Conservation (phyloP, 2,797 vertebrate genomes). For the Chromobotia macracanthus region DNA sequence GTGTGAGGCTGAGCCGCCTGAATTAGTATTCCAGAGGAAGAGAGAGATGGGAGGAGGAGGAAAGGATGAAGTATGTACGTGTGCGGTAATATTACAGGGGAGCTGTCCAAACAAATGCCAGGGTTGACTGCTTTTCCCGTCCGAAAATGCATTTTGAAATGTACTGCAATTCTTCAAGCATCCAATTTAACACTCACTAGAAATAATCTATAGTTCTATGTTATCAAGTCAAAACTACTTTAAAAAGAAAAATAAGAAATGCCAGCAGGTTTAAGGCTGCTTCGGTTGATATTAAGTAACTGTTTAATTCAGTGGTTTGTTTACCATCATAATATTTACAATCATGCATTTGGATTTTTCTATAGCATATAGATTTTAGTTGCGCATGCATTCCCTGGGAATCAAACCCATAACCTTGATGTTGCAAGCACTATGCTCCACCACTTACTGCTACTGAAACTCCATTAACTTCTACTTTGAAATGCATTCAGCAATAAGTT, state of each 20-base stretch:
- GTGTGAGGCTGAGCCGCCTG: constrained; percentile 28
- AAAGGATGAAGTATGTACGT: constrained; percentile 23
- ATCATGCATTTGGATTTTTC: not conserved
- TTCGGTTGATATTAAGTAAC: not conserved
- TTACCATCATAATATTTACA: too few species aligned
- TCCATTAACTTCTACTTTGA: too few species aligned
- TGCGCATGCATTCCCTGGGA: not conserved
- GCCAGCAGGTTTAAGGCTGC: too few species aligned
- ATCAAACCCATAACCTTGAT: not conserved
- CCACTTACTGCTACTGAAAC: not conserved
- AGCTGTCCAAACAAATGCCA: constrained; percentile 36
- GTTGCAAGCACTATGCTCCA: not conserved
- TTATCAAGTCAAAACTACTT: not conserved
- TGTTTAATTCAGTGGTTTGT: not conserved
- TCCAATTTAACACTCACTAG: not conserved
- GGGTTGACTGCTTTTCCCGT: constrained; percentile 29
- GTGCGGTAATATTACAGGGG: constrained; percentile 25
- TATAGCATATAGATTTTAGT: not conserved
- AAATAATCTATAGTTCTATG: not conserved
- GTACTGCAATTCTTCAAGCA: not conserved
- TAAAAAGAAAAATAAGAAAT: too few species aligned
- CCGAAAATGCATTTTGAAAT: not conserved
- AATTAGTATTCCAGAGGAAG: constrained; percentile 61
- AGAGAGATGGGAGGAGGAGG: constrained; percentile 38
- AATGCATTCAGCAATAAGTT: too few species aligned